Evolutionary conservation across 2,113 vertebrate species (phyloP).

Genomic region (Otolemur garnettii): DNA sequence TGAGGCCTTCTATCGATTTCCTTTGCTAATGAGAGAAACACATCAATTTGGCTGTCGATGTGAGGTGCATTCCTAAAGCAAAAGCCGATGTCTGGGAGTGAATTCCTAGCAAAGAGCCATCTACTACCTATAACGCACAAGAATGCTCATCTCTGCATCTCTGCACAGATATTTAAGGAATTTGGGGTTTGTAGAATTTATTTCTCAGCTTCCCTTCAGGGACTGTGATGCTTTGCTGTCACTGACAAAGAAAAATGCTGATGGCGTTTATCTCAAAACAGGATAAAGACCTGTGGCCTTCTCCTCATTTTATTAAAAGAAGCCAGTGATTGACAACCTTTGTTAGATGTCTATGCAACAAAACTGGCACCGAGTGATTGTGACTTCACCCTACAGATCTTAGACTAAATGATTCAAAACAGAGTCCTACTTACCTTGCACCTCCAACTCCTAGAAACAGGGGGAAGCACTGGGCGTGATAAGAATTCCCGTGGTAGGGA

Average conservation of each 20-base stretch:
- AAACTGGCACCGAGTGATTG: not conserved
- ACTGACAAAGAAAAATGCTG: not conserved
- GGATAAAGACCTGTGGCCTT: not conserved
- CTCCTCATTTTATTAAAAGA: not conserved
- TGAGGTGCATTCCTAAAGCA: not conserved
- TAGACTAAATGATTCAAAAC: not conserved
- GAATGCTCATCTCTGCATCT: not conserved
- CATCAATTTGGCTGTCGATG: not conserved
- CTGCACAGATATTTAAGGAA: slow-evolving; percentile 16
- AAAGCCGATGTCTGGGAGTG: not conserved
- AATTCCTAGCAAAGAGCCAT: not conserved
- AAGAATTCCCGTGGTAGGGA: not conserved
- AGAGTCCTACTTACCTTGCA: not conserved
- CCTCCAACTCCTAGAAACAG: not conserved
- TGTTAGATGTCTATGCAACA: not conserved
- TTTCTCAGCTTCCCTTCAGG: not conserved
- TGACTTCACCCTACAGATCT: not conserved
- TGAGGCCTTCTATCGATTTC: not conserved
- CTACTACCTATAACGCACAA: not conserved
- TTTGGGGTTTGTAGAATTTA: not conserved
- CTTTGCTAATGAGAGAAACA: slow-evolving; percentile 63
- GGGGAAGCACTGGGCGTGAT: not conserved
- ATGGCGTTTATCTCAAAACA: not conserved
- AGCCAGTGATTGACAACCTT: slow-evolving; percentile 9
- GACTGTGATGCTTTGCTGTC: not conserved